Evolutionary conservation across 2,888 invertebrate genomes (phyloP).

Genomic region (Ormyrus pomaceus): DNA sequence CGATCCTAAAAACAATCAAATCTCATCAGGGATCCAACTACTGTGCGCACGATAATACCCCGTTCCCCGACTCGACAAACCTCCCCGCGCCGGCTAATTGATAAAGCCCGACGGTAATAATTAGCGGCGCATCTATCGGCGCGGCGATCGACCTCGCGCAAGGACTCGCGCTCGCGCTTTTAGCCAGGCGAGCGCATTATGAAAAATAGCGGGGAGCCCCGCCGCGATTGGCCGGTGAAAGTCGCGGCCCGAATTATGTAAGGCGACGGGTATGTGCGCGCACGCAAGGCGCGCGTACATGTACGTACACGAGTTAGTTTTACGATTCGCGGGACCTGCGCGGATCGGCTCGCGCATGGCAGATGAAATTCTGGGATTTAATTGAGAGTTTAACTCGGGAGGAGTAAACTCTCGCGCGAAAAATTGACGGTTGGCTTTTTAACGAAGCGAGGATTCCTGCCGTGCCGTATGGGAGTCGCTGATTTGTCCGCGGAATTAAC

Average conservation of each 20-base stretch:
- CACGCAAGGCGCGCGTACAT: background rate
- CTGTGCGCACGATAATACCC: no score
- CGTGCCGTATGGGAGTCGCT: no score
- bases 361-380: slow-evolving; percentile 19
- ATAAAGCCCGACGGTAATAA: background rate
- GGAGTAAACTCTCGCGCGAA: background rate
- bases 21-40: no score
- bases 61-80: no score
- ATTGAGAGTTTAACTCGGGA: slow-evolving; percentile 3
- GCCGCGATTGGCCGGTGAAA: slow-evolving; percentile 38
- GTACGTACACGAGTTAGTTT: background rate
- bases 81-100: no score
- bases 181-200: background rate
- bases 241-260: slow-evolving; percentile 52
- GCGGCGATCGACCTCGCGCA: slow-evolving; percentile 50
- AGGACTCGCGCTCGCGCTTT: slow-evolving; percentile 22
- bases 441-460: no score
- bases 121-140: background rate
- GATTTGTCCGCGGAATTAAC: no score
- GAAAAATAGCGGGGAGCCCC: slow-evolving; percentile 27
- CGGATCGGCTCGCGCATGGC: background rate
- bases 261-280: background rate
- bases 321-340: background rate
- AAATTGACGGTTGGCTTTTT: no score
- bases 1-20: no score